Evolutionary conservation across 2,888 invertebrate genomes (phyloP), one percentile per base, ranked within the genome.

Genomic region (Eupithecia tripunctaria): DNA sequence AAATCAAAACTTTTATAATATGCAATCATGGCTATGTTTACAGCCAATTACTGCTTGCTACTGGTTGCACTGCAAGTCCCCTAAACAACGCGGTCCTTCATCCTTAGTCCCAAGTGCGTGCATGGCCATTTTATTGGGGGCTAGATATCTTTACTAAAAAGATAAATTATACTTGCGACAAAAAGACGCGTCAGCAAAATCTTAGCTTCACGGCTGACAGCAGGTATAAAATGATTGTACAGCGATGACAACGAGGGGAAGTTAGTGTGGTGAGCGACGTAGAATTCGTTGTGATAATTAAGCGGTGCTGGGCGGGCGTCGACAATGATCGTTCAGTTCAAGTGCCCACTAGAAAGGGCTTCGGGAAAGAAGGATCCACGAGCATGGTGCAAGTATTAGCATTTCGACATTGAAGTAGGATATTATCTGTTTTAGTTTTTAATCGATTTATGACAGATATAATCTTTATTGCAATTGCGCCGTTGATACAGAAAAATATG

Each of bases 301-400:
- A 88, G 85, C 82, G 81, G 79, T 78, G 80, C 82, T 83, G 81
- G 86, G 83, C 77, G 79, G 76, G 82, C 80, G 84, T 82, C 82
- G 82, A 89, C 91, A 90, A 90, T 89, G 89, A 86, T 88, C 88
- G 86, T 91, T 86, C 86, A 91, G 84, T 80, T 89, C 82, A 82
- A 91, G 92, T 82, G 83, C 87, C 84, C 89, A 87, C 83, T 81
- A 84, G 84, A 82, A 82, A 80, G 81, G 81, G 84, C 84, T 86
- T 82, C 80, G 73, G 75, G 43, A 71, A 75, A 69, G 76, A 70
- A 77, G 73, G 76, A 86, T 82, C 78, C 80, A 76, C 73, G 76
- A 79, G 64, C 75, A 56, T 81, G 87, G 85, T 74, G 63, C 73
- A 84, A 85, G 76, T 68, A 43, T 75, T 63, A 78, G 14, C 27